Conservation (phyloP, 2,113 vertebrate genomes). For the Loxodonta africana region DNA sequence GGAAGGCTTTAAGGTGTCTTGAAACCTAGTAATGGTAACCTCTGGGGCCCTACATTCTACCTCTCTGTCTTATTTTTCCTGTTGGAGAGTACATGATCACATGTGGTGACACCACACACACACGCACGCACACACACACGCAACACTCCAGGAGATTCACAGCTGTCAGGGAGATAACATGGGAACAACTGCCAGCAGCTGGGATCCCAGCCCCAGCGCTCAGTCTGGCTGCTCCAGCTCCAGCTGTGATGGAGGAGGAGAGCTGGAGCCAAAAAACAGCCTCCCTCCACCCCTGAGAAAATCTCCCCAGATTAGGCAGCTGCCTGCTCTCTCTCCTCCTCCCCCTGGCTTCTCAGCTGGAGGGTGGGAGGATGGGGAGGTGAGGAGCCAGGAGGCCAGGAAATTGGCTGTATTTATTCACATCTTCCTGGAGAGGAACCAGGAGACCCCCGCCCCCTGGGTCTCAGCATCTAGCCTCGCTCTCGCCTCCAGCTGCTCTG, state of each 20-base stretch:
- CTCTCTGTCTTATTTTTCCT: background rate
- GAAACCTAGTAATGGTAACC: background rate
- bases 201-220: constrained; percentile 42
- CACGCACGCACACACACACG: background rate
- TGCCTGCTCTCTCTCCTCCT: background rate
- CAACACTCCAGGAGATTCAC: constrained; percentile 26
- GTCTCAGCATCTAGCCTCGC: background rate
- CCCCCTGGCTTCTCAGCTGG: constrained; percentile 50
- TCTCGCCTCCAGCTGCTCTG: constrained; percentile 43
- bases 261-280: constrained; percentile 48
- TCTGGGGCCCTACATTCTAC: background rate
- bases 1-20: background rate
- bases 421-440: constrained; percentile 57
- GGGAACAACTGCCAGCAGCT: constrained; percentile 75
- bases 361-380: constrained; percentile 64
- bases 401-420: constrained; percentile 61
- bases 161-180: constrained; percentile 72
- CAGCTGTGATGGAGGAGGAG: constrained; percentile 71
- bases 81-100: background rate
- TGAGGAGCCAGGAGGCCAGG: constrained; percentile 44
- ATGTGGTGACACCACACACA: background rate
- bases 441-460: background rate
- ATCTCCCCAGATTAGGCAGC: constrained; percentile 78
- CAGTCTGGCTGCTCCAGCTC: constrained; percentile 51
- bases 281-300: constrained; percentile 73